Percentiles rank a stretch among this genome's conserved stretches.
These are phyloP conservation scores for Macroglossus sobrinus DNA, from an alignment of 2,113 vertebrate genomes.

Conservation along the genomic window DNA sequence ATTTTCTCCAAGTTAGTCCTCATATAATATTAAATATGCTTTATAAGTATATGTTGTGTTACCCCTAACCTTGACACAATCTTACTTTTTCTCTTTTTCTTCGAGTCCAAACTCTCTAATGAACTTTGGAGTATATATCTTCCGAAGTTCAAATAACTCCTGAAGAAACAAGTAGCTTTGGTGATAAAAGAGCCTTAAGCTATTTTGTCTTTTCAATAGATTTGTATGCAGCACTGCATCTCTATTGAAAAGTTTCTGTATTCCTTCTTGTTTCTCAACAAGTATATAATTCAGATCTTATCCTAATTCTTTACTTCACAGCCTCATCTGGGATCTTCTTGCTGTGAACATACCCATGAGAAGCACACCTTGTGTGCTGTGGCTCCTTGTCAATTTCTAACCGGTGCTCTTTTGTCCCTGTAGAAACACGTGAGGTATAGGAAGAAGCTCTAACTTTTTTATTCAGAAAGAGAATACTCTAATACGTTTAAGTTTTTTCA, in stretches of 20 bases:
- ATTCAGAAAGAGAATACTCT: background rate
- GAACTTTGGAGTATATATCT: conserved; percentile 1
- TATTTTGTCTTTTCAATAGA: conserved; percentile 41
- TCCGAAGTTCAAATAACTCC: conserved; percentile 51
- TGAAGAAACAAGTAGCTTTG: conserved; percentile 52
- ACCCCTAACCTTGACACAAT: conserved; percentile 40
- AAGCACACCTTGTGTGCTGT: background rate
- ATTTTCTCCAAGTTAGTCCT: background rate
- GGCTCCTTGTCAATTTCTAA: background rate
- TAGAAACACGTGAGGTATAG: background rate
- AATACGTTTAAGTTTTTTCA: background rate
- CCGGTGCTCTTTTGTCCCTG: background rate
- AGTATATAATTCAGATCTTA: background rate
- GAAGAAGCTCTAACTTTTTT: background rate
- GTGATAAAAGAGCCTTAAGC: conserved; percentile 56
- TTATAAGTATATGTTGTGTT: background rate
- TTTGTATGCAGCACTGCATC: background rate
- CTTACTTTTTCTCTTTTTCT: conserved; percentile 14
- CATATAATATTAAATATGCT: background rate
- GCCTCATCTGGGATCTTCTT: background rate
- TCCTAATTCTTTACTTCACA: background rate
- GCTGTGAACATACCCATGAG: background rate
- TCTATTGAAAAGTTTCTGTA: background rate
- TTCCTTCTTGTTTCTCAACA: background rate
- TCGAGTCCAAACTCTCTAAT: conserved; percentile 42